These are phyloP conservation scores for Xyrichtys novacula DNA, from an alignment of 2,797 vertebrate species.

Conservation along the genomic window DNA sequence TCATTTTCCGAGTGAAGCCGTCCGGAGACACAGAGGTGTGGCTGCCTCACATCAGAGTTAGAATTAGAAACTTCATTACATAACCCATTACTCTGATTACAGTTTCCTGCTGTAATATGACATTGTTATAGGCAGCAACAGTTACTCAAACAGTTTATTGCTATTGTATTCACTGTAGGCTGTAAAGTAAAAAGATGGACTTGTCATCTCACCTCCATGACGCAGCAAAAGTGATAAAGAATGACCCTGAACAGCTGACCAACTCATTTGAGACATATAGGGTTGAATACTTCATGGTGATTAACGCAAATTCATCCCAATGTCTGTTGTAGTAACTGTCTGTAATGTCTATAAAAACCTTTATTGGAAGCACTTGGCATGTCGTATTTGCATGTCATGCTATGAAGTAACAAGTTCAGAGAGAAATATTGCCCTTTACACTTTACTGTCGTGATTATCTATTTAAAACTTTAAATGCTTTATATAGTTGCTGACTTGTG, in stretches of 20 bases:
- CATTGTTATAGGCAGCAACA: slow-evolving; percentile 53
- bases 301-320: too few species aligned
- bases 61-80: slow-evolving; percentile 36
- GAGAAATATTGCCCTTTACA: background rate
- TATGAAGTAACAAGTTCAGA: background rate
- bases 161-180: slow-evolving; percentile 49
- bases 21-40: slow-evolving; percentile 24
- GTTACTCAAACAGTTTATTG: slow-evolving; percentile 40
- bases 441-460: background rate
- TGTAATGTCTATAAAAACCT: too few species aligned
- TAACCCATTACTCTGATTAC: slow-evolving; percentile 66
- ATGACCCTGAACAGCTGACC: background rate
- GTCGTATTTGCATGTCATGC: background rate
- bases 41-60: slow-evolving; percentile 37
- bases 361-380: too few species aligned
- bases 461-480: background rate
- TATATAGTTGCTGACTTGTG: too few species aligned
- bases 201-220: slow-evolving; percentile 38
- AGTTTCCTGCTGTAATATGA: slow-evolving; percentile 54
- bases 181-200: slow-evolving; percentile 48
- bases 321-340: too few species aligned
- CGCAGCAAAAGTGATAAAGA: slow-evolving; percentile 5
- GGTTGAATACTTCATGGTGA: background rate
- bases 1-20: slow-evolving; percentile 32
- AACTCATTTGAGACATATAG: background rate